Evolutionary conservation across 2,797 vertebrate species (phyloP).

Genomic region (Sciurus vulgaris): DNA sequence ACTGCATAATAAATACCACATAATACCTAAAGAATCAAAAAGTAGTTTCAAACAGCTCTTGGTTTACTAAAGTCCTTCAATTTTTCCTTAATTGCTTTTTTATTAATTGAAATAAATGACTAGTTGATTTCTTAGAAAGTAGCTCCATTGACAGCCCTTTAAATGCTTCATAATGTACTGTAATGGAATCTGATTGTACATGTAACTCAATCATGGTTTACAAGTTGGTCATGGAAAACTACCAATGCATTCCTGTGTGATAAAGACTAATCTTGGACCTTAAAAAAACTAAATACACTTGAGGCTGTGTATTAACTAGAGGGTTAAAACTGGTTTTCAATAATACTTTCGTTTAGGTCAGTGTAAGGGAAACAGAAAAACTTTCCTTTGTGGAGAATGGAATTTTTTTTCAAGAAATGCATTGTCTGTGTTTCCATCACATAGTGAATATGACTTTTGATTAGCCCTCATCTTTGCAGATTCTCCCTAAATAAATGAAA

Average conservation of each 20-base stretch:
- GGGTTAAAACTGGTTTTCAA: conserved; percentile 33
- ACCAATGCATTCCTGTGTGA: conserved; percentile 18
- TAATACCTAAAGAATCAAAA: conserved; percentile 52
- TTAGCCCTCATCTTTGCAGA: conserved; percentile 42
- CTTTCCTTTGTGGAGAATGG: conserved; percentile 23
- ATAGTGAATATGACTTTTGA: conserved; percentile 14
- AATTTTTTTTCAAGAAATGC: not conserved
- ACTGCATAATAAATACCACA: conserved; percentile 50
- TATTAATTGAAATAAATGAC: not conserved
- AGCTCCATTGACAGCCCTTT: conserved; percentile 32
- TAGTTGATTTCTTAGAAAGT: conserved; percentile 37
- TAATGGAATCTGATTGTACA: conserved; percentile 51
- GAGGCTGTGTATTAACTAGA: conserved; percentile 65
- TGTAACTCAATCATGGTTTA: not conserved
- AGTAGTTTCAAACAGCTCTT: conserved; percentile 47
- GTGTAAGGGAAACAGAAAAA: conserved; percentile 25
- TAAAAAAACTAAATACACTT: conserved; percentile 54
- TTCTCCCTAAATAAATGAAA: conserved; percentile 42
- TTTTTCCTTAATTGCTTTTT: conserved; percentile 71
- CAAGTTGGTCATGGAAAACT: conserved; percentile 55
- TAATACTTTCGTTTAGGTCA: conserved; percentile 39
- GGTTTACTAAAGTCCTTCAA: conserved; percentile 68
- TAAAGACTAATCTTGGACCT: conserved; percentile 58
- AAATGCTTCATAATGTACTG: not conserved
- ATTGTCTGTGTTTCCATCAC: conserved; percentile 34